phyloP scores from a whole-genome alignment of 2,888 invertebrate genomes.

The Formica aserva region DNA sequence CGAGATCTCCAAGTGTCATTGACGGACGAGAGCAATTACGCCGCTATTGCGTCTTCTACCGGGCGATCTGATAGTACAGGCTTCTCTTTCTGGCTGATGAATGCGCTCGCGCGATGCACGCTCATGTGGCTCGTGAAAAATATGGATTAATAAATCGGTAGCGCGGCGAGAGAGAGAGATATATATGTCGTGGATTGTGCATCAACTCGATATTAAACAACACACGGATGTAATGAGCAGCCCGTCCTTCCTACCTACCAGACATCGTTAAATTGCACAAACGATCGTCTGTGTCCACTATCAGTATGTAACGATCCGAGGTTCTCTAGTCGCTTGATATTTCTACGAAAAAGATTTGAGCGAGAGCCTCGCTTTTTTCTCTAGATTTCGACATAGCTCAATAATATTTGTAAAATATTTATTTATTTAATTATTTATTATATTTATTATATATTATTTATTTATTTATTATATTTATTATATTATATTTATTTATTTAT shows the following conservation, averaged over 20 bases:
- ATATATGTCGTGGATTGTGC: slow-evolving; percentile 48
- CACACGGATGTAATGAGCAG: slow-evolving; percentile 37
- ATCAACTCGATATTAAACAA: slow-evolving; percentile 52
- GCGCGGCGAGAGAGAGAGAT: slow-evolving; percentile 4
- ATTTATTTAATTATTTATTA: too few species aligned
- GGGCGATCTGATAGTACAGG: slow-evolving; percentile 64
- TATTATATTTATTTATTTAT: too few species aligned
- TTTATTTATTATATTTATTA: too few species aligned
- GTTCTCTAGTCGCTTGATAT: slow-evolving; percentile 15
- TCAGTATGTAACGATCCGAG: slow-evolving; percentile 5
- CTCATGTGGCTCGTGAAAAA: slow-evolving; percentile 55
- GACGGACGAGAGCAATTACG: slow-evolving; percentile 71
- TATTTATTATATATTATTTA: too few species aligned
- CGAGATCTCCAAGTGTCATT: slow-evolving; percentile 61
- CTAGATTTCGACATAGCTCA: neutral
- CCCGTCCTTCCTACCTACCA: slow-evolving; percentile 10
- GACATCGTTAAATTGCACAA: slow-evolving; percentile 32
- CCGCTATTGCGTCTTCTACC: slow-evolving; percentile 61
- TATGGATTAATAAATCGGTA: slow-evolving; percentile 63
- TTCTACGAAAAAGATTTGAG: neutral
- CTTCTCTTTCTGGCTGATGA: slow-evolving; percentile 44
- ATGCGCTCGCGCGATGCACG: slow-evolving; percentile 43
- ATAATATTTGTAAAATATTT: neutral
- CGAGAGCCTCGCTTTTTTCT: neutral
- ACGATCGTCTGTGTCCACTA: slow-evolving; percentile 19